Evolutionary conservation across 2,113 vertebrate genomes (phyloP).

Genomic region (Eudyptes chrysolophus): DNA sequence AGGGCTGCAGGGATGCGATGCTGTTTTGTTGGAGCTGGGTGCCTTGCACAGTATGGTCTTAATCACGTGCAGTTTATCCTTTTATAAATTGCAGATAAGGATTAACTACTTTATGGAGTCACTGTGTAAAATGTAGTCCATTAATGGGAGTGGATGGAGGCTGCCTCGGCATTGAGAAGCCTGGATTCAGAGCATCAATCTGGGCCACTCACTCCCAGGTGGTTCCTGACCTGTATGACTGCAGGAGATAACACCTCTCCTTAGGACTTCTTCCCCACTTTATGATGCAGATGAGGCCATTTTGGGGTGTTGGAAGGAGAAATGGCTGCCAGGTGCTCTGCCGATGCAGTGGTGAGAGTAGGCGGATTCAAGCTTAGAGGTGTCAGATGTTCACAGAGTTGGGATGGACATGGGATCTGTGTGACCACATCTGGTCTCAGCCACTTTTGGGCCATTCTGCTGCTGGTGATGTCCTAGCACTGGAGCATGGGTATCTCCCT

Average conservation of each 20-base stretch:
- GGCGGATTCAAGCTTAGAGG: not conserved
- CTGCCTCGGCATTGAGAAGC: not conserved
- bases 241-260: not conserved
- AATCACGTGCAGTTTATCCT: not conserved
- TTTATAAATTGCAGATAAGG: constrained; percentile 8
- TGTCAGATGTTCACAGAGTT: not conserved
- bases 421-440: not conserved
- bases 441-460: not conserved
- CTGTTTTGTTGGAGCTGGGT: not conserved
- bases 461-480: not conserved
- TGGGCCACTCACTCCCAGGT: not conserved
- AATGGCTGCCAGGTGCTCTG: not conserved
- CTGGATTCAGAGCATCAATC: not conserved
- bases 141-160: not conserved
- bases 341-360: not conserved
- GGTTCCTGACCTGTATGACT: not conserved
- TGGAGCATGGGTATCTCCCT: not conserved
- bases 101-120: constrained; percentile 11
- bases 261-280: not conserved
- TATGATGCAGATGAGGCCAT: not conserved
- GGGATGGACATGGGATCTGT: not conserved
- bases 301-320: not conserved
- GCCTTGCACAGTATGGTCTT: not conserved
- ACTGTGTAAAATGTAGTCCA: not conserved
- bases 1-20: not conserved